Evolutionary conservation across 92 coral and sea anemone species (phyloP).

Genomic region (Desmophyllum pertusum): DNA sequence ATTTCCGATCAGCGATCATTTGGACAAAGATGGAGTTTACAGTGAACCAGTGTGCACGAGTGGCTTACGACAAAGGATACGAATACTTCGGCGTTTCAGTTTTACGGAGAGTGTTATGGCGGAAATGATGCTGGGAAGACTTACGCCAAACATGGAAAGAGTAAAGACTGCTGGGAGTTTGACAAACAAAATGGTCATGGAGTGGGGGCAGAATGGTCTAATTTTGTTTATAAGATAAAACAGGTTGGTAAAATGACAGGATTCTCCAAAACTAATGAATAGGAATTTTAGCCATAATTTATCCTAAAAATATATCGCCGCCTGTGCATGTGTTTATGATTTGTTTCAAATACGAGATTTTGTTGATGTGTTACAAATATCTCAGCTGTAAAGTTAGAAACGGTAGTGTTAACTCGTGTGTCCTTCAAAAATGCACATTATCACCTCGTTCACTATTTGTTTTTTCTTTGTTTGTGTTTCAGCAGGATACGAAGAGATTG

Average conservation of each 20-base stretch:
- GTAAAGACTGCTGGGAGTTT: not conserved
- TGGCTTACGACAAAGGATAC: constrained; percentile 55
- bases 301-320: too few relatives aligned
- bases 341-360: too few relatives aligned
- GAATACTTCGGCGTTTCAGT: constrained; percentile 82
- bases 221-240: constrained; percentile 30
- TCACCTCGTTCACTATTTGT: too few relatives aligned
- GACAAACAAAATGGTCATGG: not conserved
- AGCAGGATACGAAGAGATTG: too few relatives aligned
- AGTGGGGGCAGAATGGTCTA: constrained; percentile 13
- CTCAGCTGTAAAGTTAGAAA: too few relatives aligned
- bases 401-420: too few relatives aligned
- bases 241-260: constrained; percentile 40
- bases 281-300: too few relatives aligned
- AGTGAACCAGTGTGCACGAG: constrained; percentile 71
- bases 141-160: constrained; percentile 44
- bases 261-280: too few relatives aligned
- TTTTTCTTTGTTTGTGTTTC: too few relatives aligned
- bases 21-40: constrained; percentile 72
- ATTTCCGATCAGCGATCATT: constrained; percentile 60
- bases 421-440: too few relatives aligned
- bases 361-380: too few relatives aligned
- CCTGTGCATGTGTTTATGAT: too few relatives aligned
- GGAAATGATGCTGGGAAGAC: constrained; percentile 46
- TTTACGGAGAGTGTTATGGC: constrained; percentile 87